Conservation (phyloP, 2,888 invertebrate genomes). For the Drosophila ustulata region DNA sequence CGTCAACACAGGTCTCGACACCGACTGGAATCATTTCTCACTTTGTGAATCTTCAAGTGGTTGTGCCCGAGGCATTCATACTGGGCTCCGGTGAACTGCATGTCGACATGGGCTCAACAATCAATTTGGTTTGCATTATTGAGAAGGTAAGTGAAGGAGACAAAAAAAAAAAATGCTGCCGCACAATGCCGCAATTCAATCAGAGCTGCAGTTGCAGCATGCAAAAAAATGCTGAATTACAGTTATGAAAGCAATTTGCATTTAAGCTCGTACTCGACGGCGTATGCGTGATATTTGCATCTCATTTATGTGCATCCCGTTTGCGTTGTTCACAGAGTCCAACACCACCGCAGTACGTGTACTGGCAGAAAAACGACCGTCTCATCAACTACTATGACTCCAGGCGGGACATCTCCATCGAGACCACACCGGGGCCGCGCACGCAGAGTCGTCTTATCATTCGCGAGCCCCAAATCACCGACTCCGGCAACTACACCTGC, state of each 20-base stretch:
- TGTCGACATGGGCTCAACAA: slow-evolving; percentile 95
- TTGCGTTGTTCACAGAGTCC: slow-evolving; percentile 88
- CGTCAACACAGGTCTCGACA: slow-evolving; percentile 90
- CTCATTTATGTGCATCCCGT: background rate
- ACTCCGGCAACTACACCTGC: slow-evolving; percentile 97
- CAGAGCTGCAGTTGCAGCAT: background rate
- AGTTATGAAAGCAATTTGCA: slow-evolving; percentile 14
- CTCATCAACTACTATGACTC: slow-evolving; percentile 97
- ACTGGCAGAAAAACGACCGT: slow-evolving; percentile 97
- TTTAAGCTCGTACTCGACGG: slow-evolving; percentile 16
- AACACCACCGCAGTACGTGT: slow-evolving; percentile 96
- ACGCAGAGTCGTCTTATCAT: slow-evolving; percentile 95
- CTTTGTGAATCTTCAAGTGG: slow-evolving; percentile 94
- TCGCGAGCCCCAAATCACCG: slow-evolving; percentile 92
- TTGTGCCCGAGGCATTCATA: slow-evolving; percentile 95
- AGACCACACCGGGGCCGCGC: slow-evolving; percentile 93
- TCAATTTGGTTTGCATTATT: slow-evolving; percentile 94
- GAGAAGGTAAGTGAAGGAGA: slow-evolving; percentile 90
- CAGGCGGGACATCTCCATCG: slow-evolving; percentile 92
- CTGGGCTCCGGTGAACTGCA: slow-evolving; percentile 94
- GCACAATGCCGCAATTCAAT: slow-evolving; percentile 12
- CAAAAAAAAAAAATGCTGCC: background rate
- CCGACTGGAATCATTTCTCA: slow-evolving; percentile 93
- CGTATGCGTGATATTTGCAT: slow-evolving; percentile 23
- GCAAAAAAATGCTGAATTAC: slow-evolving; percentile 3